Evolutionary conservation across 2,888 invertebrate species (phyloP), one percentile per base, ranked within the genome.

Genomic region (Silvanus unidentatus): DNA sequence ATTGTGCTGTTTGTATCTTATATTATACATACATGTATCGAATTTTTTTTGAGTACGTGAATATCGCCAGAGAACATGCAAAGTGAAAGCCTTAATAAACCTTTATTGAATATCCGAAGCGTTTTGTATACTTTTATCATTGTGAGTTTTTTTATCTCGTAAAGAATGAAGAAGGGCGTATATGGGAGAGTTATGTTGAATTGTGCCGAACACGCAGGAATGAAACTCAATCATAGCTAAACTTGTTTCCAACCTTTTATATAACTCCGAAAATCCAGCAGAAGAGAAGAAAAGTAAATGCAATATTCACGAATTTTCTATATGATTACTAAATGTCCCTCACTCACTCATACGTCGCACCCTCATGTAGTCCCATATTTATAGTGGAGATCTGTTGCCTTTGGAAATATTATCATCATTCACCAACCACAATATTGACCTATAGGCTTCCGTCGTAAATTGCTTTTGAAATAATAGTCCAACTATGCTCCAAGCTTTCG

Each of bases 91-190:
- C 27, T 22, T 39, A 39, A 39, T 39, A 22, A 16, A 11, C 5
- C 22, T 39, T 22, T 22, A 39, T 39, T 39, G 27, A 39, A 32
- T 22, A 15, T 39, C 8, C 37, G 27, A 39, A 10, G 22, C 39
- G 39, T 39, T 39, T 39, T 39, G 39, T 39, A 39, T 39, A 22
- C 27, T 22, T 39, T 39, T 22, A 22, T 22, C 39, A 27, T 22
- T 22, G 27, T 8, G 3, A 39, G 16, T 16, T 39, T 39, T 32
- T 32, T 32, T 32, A 4, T n/a, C 32, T 12, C 3, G 3, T 5
- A 3, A 22, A 22, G 22, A 22, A 22, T 22, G 22, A 22, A 22
- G 22, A 22, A 22, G 8, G 8, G 22, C 22, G 22, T 22, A 22
- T n/a, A n/a, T 22, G 22, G 8, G 22, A 11, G 32, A 32, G 32